Base-by-base conservation (phyloP, 2,888 invertebrate species). In the Pterostichus niger region DNA sequence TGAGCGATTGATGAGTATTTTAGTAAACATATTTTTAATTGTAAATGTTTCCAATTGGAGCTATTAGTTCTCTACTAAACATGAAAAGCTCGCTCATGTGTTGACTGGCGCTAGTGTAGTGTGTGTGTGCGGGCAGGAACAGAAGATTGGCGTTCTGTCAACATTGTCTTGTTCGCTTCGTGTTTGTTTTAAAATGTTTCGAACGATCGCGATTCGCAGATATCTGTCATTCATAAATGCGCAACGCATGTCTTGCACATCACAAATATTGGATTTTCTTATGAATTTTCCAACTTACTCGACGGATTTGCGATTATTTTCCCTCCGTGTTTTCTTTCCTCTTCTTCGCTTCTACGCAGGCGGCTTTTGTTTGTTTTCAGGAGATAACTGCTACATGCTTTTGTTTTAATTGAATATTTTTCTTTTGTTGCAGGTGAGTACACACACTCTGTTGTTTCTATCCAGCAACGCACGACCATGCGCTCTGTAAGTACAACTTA, bases 391-490 rank as follows among this genome's bases (percentile, higher is more conserved):
- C 64, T 33, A 64, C 64, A 64, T 64, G 44, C 68, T 71, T 71
- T 71, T 71, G 68, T 71, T 71, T 71, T 71, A 71, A 71, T 71
- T 71, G 68, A 46, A 71, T 71, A 71, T 71, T 71, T 64, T 71
- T 44, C 44, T 71, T 40, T 33, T 71, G 68, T 71, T 71, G 4
- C 68, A 71, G 68, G 68, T 71, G 44, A 46, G 68, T 71, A 44
- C 44, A 68, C 68, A 68, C 5, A 5, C 0, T 15, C 17, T 71
- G 44, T 71, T 44, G 46, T 71, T 71, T 46, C 44, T 40, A 15
- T 6, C 68, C 3, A 3, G 40, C 40, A 40, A 9, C 52, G n/a
- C 9, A 10, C 13, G n/a, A 52, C 52, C n/a, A n/a, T 49, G 13
- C n/a, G 6, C 54, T n/a, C 0, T n/a, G 54, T 54, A 54, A 54